These are phyloP conservation scores for Trichomycterus rosablanca DNA, from an alignment of 2,113 vertebrate genomes.

Conservation along the genomic window DNA sequence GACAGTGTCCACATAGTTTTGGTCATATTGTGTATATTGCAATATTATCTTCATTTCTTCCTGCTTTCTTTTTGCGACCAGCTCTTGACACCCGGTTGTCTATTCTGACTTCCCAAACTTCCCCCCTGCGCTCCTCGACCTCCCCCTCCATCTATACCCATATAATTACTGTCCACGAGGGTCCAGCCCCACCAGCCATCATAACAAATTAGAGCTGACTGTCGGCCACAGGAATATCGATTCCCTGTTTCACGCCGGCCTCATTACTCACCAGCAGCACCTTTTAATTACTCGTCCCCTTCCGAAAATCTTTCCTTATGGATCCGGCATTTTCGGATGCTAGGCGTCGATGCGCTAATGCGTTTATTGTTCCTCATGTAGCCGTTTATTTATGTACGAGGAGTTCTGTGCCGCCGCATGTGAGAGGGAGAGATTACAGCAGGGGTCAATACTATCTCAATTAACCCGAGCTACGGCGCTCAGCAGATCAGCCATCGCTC, in stretches of 20 bases:
- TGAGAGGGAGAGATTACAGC: conserved; percentile 65
- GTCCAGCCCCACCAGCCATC: conserved; percentile 57
- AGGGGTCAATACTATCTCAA: conserved; percentile 81
- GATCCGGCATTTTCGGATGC: conserved; percentile 66
- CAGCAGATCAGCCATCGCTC: conserved; percentile 50
- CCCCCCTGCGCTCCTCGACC: neutral
- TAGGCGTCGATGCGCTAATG: conserved; percentile 68
- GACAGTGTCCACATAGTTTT: too few species aligned
- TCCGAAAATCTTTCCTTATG: conserved; percentile 69
- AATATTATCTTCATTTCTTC: too few species aligned
- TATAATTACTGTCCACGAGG: conserved; percentile 55
- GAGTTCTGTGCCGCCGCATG: conserved; percentile 61
- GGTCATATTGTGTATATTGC: too few species aligned
- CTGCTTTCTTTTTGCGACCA: too few species aligned
- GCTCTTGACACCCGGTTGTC: too few species aligned
- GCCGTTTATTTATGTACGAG: conserved; percentile 63
- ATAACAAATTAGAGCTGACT: conserved; percentile 87
- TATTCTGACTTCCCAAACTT: neutral
- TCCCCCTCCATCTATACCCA: conserved; percentile 27
- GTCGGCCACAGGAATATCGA: conserved; percentile 79
- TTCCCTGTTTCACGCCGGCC: conserved; percentile 76
- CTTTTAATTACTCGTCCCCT: conserved; percentile 88
- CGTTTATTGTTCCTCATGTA: conserved; percentile 75
- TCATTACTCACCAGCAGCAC: conserved; percentile 94
- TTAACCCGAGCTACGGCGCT: conserved; percentile 71